Percentiles rank a stretch among this genome's conserved stretches.
phyloP scores from a whole-genome alignment of 2,888 invertebrate genomes.

The Meta bourneti region DNA sequence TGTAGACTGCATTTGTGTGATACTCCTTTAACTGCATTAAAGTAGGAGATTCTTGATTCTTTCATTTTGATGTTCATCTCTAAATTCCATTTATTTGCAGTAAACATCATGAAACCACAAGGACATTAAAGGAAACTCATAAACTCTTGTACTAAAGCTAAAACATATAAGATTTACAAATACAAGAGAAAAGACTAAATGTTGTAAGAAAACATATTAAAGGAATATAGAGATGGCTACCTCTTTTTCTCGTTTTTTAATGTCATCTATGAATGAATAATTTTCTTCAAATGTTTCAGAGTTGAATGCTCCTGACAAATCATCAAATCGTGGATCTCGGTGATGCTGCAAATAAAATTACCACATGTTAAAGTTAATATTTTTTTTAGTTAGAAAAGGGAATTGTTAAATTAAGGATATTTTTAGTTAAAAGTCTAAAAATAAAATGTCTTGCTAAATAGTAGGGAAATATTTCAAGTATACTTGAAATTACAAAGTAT shows the following conservation, averaged over 20 bases:
- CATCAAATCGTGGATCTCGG: slow-evolving; percentile 93
- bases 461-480: too few relatives aligned
- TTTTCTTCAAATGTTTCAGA: slow-evolving; percentile 87
- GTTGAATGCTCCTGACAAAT: slow-evolving; percentile 89
- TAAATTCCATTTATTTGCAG: too few relatives aligned
- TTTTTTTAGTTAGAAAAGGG: not conserved
- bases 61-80: too few relatives aligned
- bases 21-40: too few relatives aligned
- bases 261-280: slow-evolving; percentile 88
- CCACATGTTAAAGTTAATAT: not conserved
- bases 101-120: too few relatives aligned
- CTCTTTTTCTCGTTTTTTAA: slow-evolving; percentile 85
- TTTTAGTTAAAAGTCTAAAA: not conserved
- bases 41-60: too few relatives aligned
- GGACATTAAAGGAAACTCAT: too few relatives aligned
- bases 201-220: not conserved
- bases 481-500: too few relatives aligned
- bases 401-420: not conserved
- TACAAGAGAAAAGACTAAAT: too few relatives aligned
- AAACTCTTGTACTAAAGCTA: too few relatives aligned
- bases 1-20: too few relatives aligned
- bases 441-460: not conserved
- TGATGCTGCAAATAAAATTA: slow-evolving; percentile 75
- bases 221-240: slow-evolving; percentile 7
- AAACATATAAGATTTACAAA: too few relatives aligned